Base-by-base conservation (phyloP, 2,113 vertebrate species). In the Engraulis encrasicolus region DNA sequence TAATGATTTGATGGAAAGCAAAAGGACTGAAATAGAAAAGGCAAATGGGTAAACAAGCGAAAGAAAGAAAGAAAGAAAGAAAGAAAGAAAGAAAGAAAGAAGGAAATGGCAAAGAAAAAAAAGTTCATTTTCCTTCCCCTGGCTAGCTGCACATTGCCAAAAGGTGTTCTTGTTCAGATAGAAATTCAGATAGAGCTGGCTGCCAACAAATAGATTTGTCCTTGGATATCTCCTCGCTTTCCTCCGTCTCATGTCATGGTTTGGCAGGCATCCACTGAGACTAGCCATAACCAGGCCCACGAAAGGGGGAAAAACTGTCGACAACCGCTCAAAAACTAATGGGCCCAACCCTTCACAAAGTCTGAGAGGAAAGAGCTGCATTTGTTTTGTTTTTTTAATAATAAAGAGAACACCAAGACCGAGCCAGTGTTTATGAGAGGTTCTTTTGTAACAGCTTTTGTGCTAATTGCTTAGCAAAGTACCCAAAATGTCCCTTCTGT, bases 141-240 rank as follows among this genome's bases (percentile, higher is more conserved):
- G 89, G 88, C 87, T 88, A 89, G 88, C 87, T 90, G 90, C 91
- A 88, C 85, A 85, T 92, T 94, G 94, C 94, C 94, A 95, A 94
- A 93, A 95, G 93, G 93, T 95, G 91, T 92, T 94, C 92, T 91
- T 91, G 93, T 89, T 93, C 92, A 93, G 93, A 94, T 93, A n/a
- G n/a, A n/a, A n/a, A 93, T 94, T 94, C 92, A 90, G 91, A 89
- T 91, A 89, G 91, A 91, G 92, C 91, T 86, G 89, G 81, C 92
- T 94, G 94, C 94, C 95, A 96, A 95, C 93, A 94, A 94, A 94
- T 91, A 92, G 92, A 93, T 95, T 94, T 94, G 94, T 95, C 94
- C 94, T 95, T 96, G 94, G 93, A 95, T 93, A 86, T 83, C 84
- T 85, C 87, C 85, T 80, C 49, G 85, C 82, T 81, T 89, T 86